phyloP scores from a whole-genome alignment of 2,797 vertebrate genomes.

The Trematomus bernacchii region DNA sequence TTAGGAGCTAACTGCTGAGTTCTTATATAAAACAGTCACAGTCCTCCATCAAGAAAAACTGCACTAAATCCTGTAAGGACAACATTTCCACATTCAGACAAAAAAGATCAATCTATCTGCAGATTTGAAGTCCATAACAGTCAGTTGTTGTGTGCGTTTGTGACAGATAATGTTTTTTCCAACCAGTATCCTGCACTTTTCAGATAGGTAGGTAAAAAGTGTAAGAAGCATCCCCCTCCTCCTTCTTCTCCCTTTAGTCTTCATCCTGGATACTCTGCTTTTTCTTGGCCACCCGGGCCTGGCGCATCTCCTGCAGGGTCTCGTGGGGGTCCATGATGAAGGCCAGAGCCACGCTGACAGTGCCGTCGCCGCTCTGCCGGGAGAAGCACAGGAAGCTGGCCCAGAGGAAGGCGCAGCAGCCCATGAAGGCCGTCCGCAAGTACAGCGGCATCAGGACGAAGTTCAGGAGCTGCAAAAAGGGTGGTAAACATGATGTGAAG shows the following conservation, averaged over 20 bases:
- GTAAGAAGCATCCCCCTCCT: neutral
- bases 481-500: neutral
- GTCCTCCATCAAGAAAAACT: neutral
- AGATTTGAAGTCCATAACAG: neutral
- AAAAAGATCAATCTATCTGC: neutral
- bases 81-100: neutral
- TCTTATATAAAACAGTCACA: neutral
- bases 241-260: conserved; percentile 42
- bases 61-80: too few relatives aligned
- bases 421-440: conserved; percentile 92
- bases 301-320: conserved; percentile 76
- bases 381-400: conserved; percentile 95
- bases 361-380: conserved; percentile 90
- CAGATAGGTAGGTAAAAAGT: neutral
- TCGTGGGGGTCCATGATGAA: conserved; percentile 82
- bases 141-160: conserved; percentile 2
- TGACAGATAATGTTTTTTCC: neutral
- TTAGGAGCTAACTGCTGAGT: neutral
- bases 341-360: conserved; percentile 82
- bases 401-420: conserved; percentile 94
- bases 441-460: conserved; percentile 91
- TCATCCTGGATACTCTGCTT: conserved; percentile 45
- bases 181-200: conserved; percentile 9
- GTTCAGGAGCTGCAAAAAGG: conserved; percentile 88
- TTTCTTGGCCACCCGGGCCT: conserved; percentile 69